These are phyloP conservation scores for Nomada fucata DNA, from an alignment of 2,888 invertebrate genomes.

Conservation along the genomic window DNA sequence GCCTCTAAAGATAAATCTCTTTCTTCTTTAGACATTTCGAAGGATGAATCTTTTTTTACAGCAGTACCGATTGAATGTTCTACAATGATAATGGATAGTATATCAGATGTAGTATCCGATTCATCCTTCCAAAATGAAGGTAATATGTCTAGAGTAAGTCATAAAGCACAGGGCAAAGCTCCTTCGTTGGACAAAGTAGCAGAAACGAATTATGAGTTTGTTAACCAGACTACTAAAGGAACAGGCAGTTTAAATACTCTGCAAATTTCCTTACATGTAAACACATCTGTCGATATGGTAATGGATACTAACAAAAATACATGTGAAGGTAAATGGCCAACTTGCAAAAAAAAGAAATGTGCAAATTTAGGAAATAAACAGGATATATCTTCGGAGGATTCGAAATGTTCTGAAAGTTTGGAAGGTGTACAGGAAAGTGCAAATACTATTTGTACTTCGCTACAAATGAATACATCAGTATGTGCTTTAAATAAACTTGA, in stretches of 20 bases:
- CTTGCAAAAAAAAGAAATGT: neutral
- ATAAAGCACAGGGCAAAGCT: too few relatives aligned
- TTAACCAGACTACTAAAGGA: neutral
- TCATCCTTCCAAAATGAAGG: neutral
- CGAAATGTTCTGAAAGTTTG: neutral
- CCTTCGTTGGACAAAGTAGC: neutral
- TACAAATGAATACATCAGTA: slow-evolving; percentile 78
- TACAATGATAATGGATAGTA: slow-evolving; percentile 70
- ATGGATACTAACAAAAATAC: neutral
- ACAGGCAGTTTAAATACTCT: slow-evolving; percentile 11
- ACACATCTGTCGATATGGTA: slow-evolving; percentile 59
- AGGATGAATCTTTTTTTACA: slow-evolving; percentile 33
- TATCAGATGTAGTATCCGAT: neutral
- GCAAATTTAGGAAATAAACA: neutral
- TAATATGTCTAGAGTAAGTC: neutral
- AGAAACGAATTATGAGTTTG: neutral
- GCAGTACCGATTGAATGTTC: slow-evolving; percentile 74
- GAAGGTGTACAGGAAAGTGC: slow-evolving; percentile 40
- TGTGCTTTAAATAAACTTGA: slow-evolving; percentile 44
- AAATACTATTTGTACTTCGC: slow-evolving; percentile 67
- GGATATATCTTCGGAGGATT: slow-evolving; percentile 13
- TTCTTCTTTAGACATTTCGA: slow-evolving; percentile 4
- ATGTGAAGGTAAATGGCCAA: neutral
- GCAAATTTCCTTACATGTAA: slow-evolving; percentile 61
- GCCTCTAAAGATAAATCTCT: neutral